phyloP scores from a whole-genome alignment of 2,113 vertebrate genomes.

The Mormoops blainvillei region DNA sequence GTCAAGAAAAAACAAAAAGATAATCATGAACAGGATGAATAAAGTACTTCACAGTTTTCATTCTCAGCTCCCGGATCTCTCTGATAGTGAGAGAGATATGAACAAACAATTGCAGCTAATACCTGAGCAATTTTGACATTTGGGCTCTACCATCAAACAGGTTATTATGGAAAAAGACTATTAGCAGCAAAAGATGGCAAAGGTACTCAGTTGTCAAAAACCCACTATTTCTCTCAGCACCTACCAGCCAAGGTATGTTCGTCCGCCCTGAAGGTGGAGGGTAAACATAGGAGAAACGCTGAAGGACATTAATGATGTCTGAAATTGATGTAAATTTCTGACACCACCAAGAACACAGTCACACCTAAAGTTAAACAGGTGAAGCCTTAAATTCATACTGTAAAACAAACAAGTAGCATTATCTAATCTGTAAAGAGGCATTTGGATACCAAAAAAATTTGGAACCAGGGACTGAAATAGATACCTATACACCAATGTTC shows the following conservation, averaged over 20 bases:
- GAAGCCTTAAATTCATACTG: neutral
- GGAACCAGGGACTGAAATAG: neutral
- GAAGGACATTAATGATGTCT: neutral
- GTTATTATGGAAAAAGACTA: slow-evolving; percentile 96
- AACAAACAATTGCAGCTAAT: slow-evolving; percentile 90
- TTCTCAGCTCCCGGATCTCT: slow-evolving; percentile 91
- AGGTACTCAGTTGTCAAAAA: slow-evolving; percentile 78
- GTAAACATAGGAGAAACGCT: neutral
- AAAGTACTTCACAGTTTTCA: slow-evolving; percentile 87
- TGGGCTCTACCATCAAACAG: slow-evolving; percentile 92
- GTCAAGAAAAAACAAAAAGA: slow-evolving; percentile 93
- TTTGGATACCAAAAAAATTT: neutral
- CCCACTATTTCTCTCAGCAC: slow-evolving; percentile 86
- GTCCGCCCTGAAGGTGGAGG: slow-evolving; percentile 88
- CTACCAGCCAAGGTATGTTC: slow-evolving; percentile 91
- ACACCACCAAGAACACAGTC: neutral
- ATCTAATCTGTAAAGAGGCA: neutral
- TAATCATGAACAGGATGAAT: slow-evolving; percentile 90
- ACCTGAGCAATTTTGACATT: slow-evolving; percentile 88
- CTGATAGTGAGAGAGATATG: slow-evolving; percentile 94
- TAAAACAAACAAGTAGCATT: neutral
- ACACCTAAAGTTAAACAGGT: neutral
- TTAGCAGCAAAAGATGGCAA: slow-evolving; percentile 91
- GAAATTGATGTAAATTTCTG: neutral
- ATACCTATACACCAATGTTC: neutral